A percentile compares a stretch with the other conserved stretches of the same genome.
phyloP scores from a whole-genome alignment of 2,888 invertebrate genomes.

The Holacanthella duospinosa region DNA sequence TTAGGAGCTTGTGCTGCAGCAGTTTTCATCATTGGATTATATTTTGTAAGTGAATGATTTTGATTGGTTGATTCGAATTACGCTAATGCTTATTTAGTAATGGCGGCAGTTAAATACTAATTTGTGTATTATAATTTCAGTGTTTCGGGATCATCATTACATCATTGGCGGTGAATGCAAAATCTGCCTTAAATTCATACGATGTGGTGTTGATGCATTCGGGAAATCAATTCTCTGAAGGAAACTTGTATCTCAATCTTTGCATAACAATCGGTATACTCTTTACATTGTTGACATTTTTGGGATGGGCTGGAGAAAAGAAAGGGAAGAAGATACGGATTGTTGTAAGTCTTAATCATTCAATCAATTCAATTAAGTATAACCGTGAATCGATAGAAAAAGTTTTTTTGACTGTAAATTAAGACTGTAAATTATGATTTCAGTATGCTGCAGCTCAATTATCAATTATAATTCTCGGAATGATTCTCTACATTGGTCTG shows the following conservation, averaged over 20 bases:
- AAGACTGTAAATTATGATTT: not conserved
- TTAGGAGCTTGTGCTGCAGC: not conserved
- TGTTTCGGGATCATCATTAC: not conserved
- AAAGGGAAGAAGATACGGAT: not conserved
- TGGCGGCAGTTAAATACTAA: too few species aligned
- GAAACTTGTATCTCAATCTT: not conserved
- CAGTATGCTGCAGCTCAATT: not conserved
- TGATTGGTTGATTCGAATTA: not conserved
- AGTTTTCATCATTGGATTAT: not conserved
- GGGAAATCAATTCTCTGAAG: not conserved
- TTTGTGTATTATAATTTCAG: not conserved
- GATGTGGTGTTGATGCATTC: not conserved
- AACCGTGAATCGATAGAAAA: too few species aligned
- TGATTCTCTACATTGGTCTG: not conserved
- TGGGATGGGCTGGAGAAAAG: not conserved
- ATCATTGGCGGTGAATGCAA: not conserved
- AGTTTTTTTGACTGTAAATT: too few species aligned
- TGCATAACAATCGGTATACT: not conserved
- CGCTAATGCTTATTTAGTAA: not conserved
- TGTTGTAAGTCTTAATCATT: not conserved
- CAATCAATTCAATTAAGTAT: not conserved
- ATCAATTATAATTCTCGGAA: not conserved
- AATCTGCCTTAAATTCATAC: not conserved
- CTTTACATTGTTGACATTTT: not conserved
- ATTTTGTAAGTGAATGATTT: not conserved